Evolutionary conservation across 2,113 vertebrate species (phyloP).

Genomic region (Hippolais icterina): DNA sequence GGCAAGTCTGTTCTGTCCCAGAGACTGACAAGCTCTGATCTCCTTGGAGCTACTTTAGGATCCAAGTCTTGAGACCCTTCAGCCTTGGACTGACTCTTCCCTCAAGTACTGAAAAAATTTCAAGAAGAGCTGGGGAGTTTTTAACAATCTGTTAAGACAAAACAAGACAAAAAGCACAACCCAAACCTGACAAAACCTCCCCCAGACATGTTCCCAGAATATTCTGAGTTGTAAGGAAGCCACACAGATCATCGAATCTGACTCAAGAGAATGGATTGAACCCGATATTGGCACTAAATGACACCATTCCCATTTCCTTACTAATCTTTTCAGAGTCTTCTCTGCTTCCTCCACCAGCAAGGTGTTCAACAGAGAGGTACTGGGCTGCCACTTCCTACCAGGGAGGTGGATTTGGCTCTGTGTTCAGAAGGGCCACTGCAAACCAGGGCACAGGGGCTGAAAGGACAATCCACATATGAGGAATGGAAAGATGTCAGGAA

Average conservation of each 20-base stretch:
- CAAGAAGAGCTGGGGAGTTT: neutral
- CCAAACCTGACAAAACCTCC: neutral
- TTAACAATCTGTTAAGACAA: neutral
- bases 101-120: neutral
- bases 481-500: neutral
- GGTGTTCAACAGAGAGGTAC: neutral
- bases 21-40: neutral
- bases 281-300: neutral
- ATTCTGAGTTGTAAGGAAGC: neutral
- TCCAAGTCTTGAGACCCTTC: neutral
- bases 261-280: neutral
- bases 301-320: neutral
- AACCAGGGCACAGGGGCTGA: neutral
- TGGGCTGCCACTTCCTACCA: neutral
- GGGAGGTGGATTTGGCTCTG: neutral
- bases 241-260: accelerated
- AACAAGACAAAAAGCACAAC: neutral
- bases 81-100: neutral
- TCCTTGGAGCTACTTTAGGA: neutral
- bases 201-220: neutral
- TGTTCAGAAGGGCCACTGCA: neutral
- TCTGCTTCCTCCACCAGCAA: neutral
- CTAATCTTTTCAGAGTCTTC: neutral
- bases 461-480: neutral
- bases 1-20: neutral